A percentile compares a stretch with the other conserved stretches of the same genome.
phyloP scores from a whole-genome alignment of 2,797 vertebrate species.

The Lemur catta region DNA sequence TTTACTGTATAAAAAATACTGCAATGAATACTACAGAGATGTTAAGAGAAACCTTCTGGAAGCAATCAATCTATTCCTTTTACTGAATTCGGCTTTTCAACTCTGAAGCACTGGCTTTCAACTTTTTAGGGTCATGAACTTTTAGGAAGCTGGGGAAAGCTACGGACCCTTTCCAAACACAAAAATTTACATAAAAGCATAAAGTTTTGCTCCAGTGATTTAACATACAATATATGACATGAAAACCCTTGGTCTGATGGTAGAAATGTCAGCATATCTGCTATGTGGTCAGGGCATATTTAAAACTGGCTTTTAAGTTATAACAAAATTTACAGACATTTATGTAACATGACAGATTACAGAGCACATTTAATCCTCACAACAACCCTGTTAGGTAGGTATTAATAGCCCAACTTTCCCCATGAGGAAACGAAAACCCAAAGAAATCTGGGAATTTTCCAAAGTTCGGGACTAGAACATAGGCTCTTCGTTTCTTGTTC shows the following conservation, averaged over 20 bases:
- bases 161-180: not conserved
- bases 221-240: not conserved
- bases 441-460: not conserved
- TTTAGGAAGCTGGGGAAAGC: not conserved
- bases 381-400: constrained; percentile 19
- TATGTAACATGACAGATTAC: not conserved
- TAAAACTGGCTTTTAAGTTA: not conserved
- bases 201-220: not conserved
- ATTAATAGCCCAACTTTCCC: not conserved
- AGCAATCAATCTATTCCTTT: not conserved
- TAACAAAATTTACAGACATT: not conserved
- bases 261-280: not conserved
- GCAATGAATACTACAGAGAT: not conserved
- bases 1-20: not conserved
- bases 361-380: constrained; percentile 32
- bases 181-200: not conserved
- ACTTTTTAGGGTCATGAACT: not conserved
- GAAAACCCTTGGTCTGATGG: not conserved
- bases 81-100: not conserved
- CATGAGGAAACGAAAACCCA: not conserved
- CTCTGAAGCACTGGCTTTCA: not conserved
- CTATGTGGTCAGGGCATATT: not conserved
- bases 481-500: not conserved
- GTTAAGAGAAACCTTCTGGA: constrained; percentile 4
- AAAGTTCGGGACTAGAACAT: not conserved